Percentiles rank a stretch among this genome's conserved stretches.
Conservation (phyloP, 2,797 vertebrate genomes). For the Nyctibius grandis region DNA sequence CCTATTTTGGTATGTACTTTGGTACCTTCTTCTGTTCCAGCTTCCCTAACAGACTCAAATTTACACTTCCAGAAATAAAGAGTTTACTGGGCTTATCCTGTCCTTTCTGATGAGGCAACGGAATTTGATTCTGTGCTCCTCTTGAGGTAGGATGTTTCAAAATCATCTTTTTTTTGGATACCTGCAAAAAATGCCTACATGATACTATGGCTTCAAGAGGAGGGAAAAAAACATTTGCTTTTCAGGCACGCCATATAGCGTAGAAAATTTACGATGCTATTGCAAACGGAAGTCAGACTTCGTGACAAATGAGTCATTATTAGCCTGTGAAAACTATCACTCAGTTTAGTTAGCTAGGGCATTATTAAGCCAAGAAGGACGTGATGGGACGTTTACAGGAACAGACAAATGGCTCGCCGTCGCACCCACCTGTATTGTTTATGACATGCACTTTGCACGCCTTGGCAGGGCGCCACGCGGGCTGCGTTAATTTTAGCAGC, state of each 20-base stretch:
- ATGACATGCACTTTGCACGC: background rate
- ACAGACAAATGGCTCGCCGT: background rate
- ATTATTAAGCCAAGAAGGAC: background rate
- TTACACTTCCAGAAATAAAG: background rate
- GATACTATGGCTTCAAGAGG: background rate
- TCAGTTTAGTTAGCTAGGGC: background rate
- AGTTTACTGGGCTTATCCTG: background rate
- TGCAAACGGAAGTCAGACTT: background rate
- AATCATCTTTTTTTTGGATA: background rate
- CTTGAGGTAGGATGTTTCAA: background rate
- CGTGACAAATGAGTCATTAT: constrained; percentile 16
- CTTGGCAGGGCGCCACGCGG: background rate
- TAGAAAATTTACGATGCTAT: background rate
- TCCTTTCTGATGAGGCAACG: background rate
- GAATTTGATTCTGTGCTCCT: background rate
- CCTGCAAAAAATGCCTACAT: background rate
- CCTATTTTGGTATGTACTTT: background rate
- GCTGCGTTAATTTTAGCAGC: constrained; percentile 35
- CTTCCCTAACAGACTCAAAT: background rate
- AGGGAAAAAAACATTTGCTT: background rate
- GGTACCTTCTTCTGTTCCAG: background rate
- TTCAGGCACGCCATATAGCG: background rate
- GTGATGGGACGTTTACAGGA: background rate
- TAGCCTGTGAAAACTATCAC: background rate
- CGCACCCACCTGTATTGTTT: background rate